Evolutionary conservation across 2,888 invertebrate genomes (phyloP), one percentile per base, ranked within the genome.

Genomic region (Lottia gigantea): DNA sequence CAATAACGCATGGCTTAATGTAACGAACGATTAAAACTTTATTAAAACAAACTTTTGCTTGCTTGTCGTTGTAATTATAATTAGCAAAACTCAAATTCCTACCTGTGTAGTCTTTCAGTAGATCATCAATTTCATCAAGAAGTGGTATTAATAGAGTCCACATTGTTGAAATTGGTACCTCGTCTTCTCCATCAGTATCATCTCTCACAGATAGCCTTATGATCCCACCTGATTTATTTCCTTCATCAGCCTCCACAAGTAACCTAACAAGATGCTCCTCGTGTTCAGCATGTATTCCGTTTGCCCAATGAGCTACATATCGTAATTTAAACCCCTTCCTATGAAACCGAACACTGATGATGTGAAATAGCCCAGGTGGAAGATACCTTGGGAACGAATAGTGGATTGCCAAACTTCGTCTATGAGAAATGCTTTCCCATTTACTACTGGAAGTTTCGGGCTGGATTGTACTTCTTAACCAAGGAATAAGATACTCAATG

Each of bases 341-440:
- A 66, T 82, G 80, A 3, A 82, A 79, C 14, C 83, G 79, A 14
- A 84, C 83, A 47, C 79, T 78, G 31, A 86, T 68, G 55, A 80
- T 77, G 71, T 86, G 85, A 71, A 87, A 86, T 55, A 87, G 69
- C 1, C 87, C 87, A 0, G 86, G 85, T 0, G 86, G 87, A 73
- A 84, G 77, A 70, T 84, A 86, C 63, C 76, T 78, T 0, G 86
- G 86, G 68, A 87, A 87, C 19, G 79, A 77, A 73, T 80, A 82
- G 2, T 79, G 71, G 6, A 81, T 80, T 1, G 76, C 82, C 40
- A 85, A 68, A 25, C 76, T 74, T 26, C 79, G 75, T 47, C 78
- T 79, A 6, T 76, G 74, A 4, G 65, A 64, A 6, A 79, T 73
- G 1, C 69, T 71, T 25, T 73, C 74, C 80, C 81, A 85, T 66